Conservation (phyloP, 2,797 vertebrate genomes). For the Streptopelia turtur region DNA sequence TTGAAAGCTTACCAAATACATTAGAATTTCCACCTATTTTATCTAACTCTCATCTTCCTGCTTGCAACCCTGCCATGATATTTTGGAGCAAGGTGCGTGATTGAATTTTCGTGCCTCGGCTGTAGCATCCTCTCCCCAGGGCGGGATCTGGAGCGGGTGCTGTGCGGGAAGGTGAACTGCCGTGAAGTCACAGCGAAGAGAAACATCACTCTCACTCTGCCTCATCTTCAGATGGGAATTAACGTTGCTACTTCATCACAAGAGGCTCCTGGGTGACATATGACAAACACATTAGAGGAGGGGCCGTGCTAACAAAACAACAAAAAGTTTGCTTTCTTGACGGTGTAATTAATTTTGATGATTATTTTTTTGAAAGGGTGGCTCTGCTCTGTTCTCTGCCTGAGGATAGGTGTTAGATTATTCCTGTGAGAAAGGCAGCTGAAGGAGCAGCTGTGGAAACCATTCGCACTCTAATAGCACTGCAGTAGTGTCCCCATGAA, state of each 20-base stretch:
- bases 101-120: rapidly evolving
- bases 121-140: neutral
- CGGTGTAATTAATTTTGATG: neutral
- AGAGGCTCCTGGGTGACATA: neutral
- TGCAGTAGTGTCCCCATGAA: neutral
- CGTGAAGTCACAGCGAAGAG: too few relatives aligned
- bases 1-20: neutral
- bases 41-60: neutral
- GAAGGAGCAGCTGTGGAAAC: conserved; percentile 74
- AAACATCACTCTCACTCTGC: neutral
- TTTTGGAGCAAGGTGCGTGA: rapidly evolving
- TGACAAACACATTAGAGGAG: conserved; percentile 23
- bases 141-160: neutral
- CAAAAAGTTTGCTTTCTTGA: neutral
- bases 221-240: neutral
- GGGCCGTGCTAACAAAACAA: neutral
- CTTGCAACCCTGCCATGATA: rapidly evolving
- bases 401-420: conserved; percentile 18
- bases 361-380: neutral
- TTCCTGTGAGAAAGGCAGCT: conserved; percentile 59
- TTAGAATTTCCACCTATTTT: neutral
- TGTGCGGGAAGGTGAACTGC: neutral
- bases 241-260: rapidly evolving
- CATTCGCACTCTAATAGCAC: conserved; percentile 42
- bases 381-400: conserved; percentile 11